Evolutionary conservation across 64 coral and sea anemone species (phyloP), one percentile per base, ranked within the genome.

Genomic region (Stylophora pistillata): DNA sequence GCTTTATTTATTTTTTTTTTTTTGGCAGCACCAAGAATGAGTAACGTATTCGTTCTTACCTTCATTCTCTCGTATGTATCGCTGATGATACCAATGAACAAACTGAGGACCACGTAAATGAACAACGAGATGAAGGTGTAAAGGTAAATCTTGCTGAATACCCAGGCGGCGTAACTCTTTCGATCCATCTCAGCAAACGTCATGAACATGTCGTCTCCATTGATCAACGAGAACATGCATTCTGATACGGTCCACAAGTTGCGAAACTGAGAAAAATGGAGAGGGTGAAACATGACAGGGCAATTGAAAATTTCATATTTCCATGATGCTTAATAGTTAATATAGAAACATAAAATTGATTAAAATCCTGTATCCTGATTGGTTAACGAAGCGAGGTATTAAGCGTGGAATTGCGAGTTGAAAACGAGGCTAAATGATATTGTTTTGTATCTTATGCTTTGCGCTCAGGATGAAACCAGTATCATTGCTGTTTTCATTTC

Each of bases 1-100:
- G n/a, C n/a, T n/a, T n/a, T n/a, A n/a, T n/a, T n/a, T n/a, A n/a
- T n/a, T n/a, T n/a, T n/a, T n/a, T n/a, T n/a, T n/a, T n/a, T n/a
- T n/a, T n/a, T n/a, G n/a, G 37, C 37, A 47, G 37, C 37, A 47
- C 0, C 37, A 4, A 47, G 37, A 4, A 77, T 6, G 10, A 58
- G 14, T n/a, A 25, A 52, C 3, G 52, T 13, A 78, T 55, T 5
- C 26, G 11, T 37, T n/a, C 72, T n/a, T 92, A 98, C 96, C 96
- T 92, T 89, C 1, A 98, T 71, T 89, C 96, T 94, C 80, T 98
- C 96, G 54, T 98, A 98, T 0, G 96, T 98, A 79, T 98, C 96
- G 57, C 89, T 90, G 31, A 98, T 98, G 75, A 98, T 98, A 90
- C 96, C 93, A 72, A 98, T 98, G 65, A 98, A 98, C 87, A 98